phyloP scores from a whole-genome alignment of 2,888 invertebrate species.

The Campoplex capitator region DNA sequence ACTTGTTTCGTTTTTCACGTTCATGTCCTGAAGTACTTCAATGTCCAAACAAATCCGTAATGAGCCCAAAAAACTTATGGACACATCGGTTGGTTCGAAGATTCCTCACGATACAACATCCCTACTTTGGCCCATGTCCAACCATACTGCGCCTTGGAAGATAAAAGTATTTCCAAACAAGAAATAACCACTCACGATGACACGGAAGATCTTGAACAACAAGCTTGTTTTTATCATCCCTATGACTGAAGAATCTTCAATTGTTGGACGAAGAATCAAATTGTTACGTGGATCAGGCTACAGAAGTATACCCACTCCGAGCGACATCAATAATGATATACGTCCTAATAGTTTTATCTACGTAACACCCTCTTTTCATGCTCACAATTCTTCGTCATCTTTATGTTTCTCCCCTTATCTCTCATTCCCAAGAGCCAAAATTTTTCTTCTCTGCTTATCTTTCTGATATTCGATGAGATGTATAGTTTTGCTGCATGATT shows the following conservation, averaged over 20 bases:
- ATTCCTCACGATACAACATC: background rate
- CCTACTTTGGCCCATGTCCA: background rate
- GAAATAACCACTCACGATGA: background rate
- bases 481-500: background rate
- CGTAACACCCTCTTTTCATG: background rate
- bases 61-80: background rate
- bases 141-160: background rate
- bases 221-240: background rate
- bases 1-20: background rate
- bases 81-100: background rate
- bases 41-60: background rate
- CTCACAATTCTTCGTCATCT: conserved; percentile 2
- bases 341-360: conserved; percentile 9
- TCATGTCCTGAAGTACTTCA: background rate
- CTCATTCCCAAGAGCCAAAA: background rate
- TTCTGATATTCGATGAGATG: background rate
- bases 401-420: conserved; percentile 1
- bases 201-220: background rate
- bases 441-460: background rate
- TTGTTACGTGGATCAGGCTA: background rate
- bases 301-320: background rate
- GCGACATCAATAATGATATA: conserved; percentile 1
- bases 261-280: background rate
- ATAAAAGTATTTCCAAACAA: background rate
- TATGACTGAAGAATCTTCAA: background rate